A percentile compares a stretch with the other conserved stretches of the same genome.
phyloP scores from a whole-genome alignment of 2,113 vertebrate species.

The Petaurus breviceps region DNA sequence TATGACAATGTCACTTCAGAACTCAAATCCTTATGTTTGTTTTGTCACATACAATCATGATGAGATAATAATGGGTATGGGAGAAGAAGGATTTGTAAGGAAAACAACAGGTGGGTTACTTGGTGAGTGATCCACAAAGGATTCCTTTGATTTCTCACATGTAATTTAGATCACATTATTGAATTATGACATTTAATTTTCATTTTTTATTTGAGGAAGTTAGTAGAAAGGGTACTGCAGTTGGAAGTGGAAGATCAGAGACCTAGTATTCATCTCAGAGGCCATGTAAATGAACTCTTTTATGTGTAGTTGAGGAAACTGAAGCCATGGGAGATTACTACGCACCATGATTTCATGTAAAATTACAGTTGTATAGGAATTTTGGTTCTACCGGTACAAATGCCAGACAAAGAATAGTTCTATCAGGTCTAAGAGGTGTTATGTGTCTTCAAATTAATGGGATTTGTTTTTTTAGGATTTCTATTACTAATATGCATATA shows the following conservation, averaged over 20 bases:
- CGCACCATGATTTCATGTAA: background rate
- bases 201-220: background rate
- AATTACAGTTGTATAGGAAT: background rate
- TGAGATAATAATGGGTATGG: background rate
- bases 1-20: background rate
- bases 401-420: background rate
- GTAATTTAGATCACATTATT: background rate
- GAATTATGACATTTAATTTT: background rate
- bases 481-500: background rate
- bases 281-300: background rate
- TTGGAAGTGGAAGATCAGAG: background rate
- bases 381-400: background rate
- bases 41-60: background rate
- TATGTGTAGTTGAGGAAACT: background rate
- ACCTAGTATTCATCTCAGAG: background rate
- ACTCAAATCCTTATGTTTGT: background rate
- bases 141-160: background rate
- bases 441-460: background rate
- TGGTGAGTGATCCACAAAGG: background rate
- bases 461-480: background rate
- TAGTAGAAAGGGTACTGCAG: background rate
- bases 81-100: background rate
- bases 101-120: background rate
- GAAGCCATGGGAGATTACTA: background rate
- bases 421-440: background rate